Percentiles rank a stretch among this genome's conserved stretches.
These are phyloP conservation scores for Micrasema longulum DNA, from an alignment of 1,140 invertebrate species.

Conservation along the genomic window DNA sequence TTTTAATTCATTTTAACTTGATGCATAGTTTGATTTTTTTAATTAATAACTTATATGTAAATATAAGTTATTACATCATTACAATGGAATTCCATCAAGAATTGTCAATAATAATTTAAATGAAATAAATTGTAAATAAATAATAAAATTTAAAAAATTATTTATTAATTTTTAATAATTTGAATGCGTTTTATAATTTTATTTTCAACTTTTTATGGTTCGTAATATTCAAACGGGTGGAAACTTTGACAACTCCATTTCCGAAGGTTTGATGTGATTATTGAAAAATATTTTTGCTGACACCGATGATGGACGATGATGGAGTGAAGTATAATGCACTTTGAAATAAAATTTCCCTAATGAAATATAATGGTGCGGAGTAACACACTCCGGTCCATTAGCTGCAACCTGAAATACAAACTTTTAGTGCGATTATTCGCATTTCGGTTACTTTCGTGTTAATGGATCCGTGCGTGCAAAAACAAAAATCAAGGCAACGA, in stretches of 20 bases:
- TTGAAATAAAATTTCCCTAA: slow-evolving; percentile 37
- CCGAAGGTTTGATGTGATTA: slow-evolving; percentile 49
- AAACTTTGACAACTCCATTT: slow-evolving; percentile 18
- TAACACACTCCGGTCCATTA: slow-evolving; percentile 29
- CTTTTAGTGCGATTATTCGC: slow-evolving; percentile 5
- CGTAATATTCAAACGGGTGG: slow-evolving; percentile 23
- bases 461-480: background rate
- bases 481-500: no score
- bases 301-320: slow-evolving; percentile 52
- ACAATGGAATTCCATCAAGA: no score
- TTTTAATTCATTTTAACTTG: no score
- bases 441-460: background rate
- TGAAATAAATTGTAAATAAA: no score
- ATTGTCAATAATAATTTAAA: no score
- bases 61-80: no score
- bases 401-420: background rate
- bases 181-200: no score
- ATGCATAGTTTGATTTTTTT: no score
- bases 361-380: slow-evolving; percentile 31
- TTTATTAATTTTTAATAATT: no score
- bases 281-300: slow-evolving; percentile 47
- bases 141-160: no score
- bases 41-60: no score
- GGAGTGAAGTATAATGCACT: slow-evolving; percentile 50
- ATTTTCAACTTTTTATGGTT: slow-evolving; percentile 1